Base-by-base conservation (phyloP, 1,140 invertebrate species). In the Drosophila triauraria region DNA sequence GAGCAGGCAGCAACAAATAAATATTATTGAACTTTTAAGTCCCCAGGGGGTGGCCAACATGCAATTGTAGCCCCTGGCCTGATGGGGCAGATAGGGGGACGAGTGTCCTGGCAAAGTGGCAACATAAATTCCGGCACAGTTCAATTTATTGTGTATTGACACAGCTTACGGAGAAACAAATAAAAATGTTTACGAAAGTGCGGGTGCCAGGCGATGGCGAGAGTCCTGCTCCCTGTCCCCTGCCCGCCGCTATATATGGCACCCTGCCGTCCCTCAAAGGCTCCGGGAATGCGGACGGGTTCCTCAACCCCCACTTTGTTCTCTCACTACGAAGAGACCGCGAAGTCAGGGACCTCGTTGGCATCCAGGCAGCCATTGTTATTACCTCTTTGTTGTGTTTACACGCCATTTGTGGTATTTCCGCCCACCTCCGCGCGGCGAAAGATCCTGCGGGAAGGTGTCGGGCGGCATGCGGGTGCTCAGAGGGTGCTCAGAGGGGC, bases 11-110 rank as follows among this genome's bases (percentile, higher is more conserved):
- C 80, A 72, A 90, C 78, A 88, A 88, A 90, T 88, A 88, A 90
- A 90, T 90, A 88, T 90, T 90, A 88, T 90, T 90, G 85, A 88
- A 88, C 85, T 90, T 88, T 88, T 90, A 79, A 90, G 67, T 88
- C 85, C 85, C 85, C 54, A 47, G 85, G 65, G 85, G 67, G 57
- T 63, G 70, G 75, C 78, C 75, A 75, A 64, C 70, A 75, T 77
- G 79, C 82, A 86, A 85, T 83, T 80, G 80, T 50, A 44, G 74
- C 63, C 42, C 70, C 38, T 13, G 53, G 27, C 48, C 32, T 63
- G 48, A 56, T 68, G 56, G 8, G 46, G 44, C 38, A 48, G 57
- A 54, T 48, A 74, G 10, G 32, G 47, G 63, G 44, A 43, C 32
- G 32, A 32, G 64, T 43, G 54, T 70, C 61, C 67, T 80, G 59